Evolutionary conservation across 1,140 invertebrate genomes (phyloP).

Genomic region (Lucilia sericata): DNA sequence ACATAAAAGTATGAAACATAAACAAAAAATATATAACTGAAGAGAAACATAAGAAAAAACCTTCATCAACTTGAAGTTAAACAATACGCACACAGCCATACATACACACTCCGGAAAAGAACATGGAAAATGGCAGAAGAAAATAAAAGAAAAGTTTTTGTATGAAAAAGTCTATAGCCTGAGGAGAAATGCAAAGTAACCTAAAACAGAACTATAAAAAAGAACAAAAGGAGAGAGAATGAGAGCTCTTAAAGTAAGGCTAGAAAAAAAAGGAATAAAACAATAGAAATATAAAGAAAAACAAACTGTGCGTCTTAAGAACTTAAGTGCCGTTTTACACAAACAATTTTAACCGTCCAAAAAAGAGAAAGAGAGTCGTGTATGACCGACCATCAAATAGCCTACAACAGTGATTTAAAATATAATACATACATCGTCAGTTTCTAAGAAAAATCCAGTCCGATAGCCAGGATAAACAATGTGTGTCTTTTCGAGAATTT

Average conservation of each 20-base stretch:
- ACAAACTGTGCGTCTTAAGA: background rate
- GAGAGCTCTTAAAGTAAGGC: background rate
- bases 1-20: background rate
- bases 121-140: background rate
- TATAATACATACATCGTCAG: no score
- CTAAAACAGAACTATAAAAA: background rate
- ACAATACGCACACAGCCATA: background rate
- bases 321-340: constrained; percentile 14
- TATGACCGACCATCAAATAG: no score
- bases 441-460: no score
- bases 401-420: no score
- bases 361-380: no score
- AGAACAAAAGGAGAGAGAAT: background rate
- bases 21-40: background rate
- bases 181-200: background rate
- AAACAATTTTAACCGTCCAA: background rate
- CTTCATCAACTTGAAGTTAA: background rate
- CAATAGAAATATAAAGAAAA: background rate
- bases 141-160: background rate
- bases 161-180: background rate
- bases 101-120: background rate
- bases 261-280: background rate
- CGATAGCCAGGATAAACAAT: no score
- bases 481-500: no score
- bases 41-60: background rate